Evolutionary conservation across 2,113 vertebrate species (phyloP), one percentile per base, ranked within the genome.

Genomic region (Oncorhynchus masou): DNA sequence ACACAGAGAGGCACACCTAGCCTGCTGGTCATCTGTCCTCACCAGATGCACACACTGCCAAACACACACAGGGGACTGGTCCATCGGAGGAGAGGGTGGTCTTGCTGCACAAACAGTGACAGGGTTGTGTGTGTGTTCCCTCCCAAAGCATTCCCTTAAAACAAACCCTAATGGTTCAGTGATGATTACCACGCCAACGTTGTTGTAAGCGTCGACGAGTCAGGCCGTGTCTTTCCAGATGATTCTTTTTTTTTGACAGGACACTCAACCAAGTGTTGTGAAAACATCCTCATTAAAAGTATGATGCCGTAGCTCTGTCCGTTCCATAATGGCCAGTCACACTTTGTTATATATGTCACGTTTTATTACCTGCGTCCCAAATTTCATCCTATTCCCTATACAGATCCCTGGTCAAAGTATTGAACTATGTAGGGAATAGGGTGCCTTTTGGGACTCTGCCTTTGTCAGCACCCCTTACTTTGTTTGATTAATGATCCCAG

Each of bases 1-100:
- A 39, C 71, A 57, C 29, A 68, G 31, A 22, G 71, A 66, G 60
- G 31, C 25, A 49, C 77, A 68, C 51, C 72, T 62, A 66, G 67
- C 4, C 25, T 0, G 22, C 54, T 39, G 59, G 59, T 16, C 27
- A 6, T 59, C 45, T 27, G 12, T 73, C 48, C 70, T 62, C 69
- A 12, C 12, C 66, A 22, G 54, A 11, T 24, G 54, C 57, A 60
- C 24, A 34, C 15, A 20, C 19, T 60, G 59, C 6, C 6, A 9
- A 60, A n/a, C 71, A 57, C 29, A 27, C 71, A 69, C 67, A 39
- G 20, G 20, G 68, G 9, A 12, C 9, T 19, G n/a, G 59, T n/a
- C 64, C 24, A 74, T 45, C 39, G 29, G 62, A 24, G 6, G 39
- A 20, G 73, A 24, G 15, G 39, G n/a, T 67, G 59, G 15, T 8